Evolutionary conservation across 2,888 invertebrate species (phyloP), one percentile per base, ranked within the genome.

Genomic region (Aethes cnicana): DNA sequence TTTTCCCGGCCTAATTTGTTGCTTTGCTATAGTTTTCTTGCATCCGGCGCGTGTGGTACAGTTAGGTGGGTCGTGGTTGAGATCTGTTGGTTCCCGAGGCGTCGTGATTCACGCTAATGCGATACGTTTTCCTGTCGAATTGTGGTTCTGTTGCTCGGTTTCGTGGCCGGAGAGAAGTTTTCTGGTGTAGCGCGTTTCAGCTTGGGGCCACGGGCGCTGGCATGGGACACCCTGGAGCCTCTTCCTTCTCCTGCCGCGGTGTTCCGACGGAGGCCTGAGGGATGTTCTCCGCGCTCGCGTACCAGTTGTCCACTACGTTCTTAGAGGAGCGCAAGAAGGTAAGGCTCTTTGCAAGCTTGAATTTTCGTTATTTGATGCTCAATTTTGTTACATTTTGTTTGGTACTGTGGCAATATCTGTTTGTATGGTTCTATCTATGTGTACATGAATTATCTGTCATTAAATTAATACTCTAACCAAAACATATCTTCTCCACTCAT

Each of bases 201-300:
- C 14, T 14, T 16, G 11, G 28, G n/a, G n/a, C 12, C 20, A 16
- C 37, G n/a, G 3, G 16, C 5, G n/a, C 23, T 39, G 37, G 37
- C 60, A 84, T 82, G 84, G 59, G 66, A 66, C 53, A 57, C 47
- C 23, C 55, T 30, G 56, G 61, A 55, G 46, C 55, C 44, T 70
- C 68, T 57, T 55, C 52, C 56, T 65, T 69, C 75, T 75, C 76
- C 77, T 69, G 63, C 42, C 32, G 8, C 59, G 55, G 74, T 77
- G 80, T 79, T 66, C 59, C 53, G 64, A 66, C 66, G 58, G 68
- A 69, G 62, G 49, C 61, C 55, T 56, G 50, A 75, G 81, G 75
- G 62, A 89, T 89, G 88, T 84, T 88, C 72, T 83, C 85, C 25
- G 79, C 77, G 8, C 63, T 89, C 58, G 84, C 88, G 9, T 87